A percentile compares a stretch with the other conserved stretches of the same genome.
These are phyloP conservation scores for Drosophila pullipes DNA, from an alignment of 2,888 invertebrate species.

Conservation along the genomic window DNA sequence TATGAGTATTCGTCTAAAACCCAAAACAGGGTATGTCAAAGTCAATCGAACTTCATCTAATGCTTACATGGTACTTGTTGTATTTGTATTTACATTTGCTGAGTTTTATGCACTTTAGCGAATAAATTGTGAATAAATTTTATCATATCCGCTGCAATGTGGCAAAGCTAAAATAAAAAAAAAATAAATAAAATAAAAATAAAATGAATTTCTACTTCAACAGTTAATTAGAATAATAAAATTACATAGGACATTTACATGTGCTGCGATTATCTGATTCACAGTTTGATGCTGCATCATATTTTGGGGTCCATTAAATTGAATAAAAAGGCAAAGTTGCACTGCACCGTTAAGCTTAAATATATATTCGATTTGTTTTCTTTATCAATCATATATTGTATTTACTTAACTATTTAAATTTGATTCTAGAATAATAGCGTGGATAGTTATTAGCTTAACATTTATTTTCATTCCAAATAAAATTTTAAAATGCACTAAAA, in stretches of 20 bases:
- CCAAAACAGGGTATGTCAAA: background rate
- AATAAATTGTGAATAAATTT: slow-evolving; percentile 55
- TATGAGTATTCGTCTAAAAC: background rate
- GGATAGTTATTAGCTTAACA: background rate
- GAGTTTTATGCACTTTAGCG: slow-evolving; percentile 34
- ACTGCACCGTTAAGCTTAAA: no score
- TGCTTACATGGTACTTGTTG: background rate
- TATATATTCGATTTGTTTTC: no score
- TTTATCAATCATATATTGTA: background rate
- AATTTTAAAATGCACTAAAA: background rate
- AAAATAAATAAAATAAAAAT: slow-evolving; percentile 9
- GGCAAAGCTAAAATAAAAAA: slow-evolving; percentile 9
- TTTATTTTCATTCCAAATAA: background rate
- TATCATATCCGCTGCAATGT: slow-evolving; percentile 50
- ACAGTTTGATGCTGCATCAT: slow-evolving; percentile 5
- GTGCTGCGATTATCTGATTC: slow-evolving; percentile 23
- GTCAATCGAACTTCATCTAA: background rate
- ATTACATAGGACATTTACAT: slow-evolving; percentile 18
- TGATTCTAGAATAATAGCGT: background rate
- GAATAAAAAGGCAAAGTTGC: background rate
- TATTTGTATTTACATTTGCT: slow-evolving; percentile 26
- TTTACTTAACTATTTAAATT: background rate
- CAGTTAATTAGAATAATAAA: slow-evolving; percentile 49
- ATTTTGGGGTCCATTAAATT: slow-evolving; percentile 17
- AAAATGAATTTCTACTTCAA: slow-evolving; percentile 15